Evolutionary conservation across 2,888 invertebrate genomes (phyloP).

Genomic region (Anoncus sp.): DNA sequence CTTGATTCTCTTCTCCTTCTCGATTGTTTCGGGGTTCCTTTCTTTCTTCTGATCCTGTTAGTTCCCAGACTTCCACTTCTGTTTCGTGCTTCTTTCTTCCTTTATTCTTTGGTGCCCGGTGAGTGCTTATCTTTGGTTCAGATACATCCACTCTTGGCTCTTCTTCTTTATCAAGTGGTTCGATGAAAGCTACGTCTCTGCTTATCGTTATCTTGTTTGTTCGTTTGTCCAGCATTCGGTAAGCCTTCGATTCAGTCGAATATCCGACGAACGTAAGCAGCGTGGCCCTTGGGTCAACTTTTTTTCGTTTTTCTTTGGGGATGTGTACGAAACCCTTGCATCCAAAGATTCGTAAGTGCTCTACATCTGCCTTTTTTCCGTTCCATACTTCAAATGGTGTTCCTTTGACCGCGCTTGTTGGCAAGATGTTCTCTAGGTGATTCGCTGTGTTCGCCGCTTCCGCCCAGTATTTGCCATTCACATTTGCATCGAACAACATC

Average conservation of each 20-base stretch:
- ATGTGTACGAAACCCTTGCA: not conserved
- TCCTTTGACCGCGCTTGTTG: not conserved
- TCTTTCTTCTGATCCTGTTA: not conserved
- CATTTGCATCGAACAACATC: not conserved
- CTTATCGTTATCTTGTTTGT: conserved; percentile 59
- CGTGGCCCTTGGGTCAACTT: not conserved
- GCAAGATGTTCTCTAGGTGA: not conserved
- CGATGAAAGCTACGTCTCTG: conserved; percentile 56
- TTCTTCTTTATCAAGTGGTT: not conserved
- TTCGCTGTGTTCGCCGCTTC: not conserved
- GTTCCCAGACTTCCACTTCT: not conserved
- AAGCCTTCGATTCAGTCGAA: conserved; percentile 61
- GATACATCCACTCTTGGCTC: too few relatives aligned
- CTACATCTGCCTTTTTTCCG: conserved; percentile 18
- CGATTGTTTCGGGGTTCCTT: not conserved
- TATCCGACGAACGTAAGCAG: not conserved
- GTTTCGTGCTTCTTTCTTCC: not conserved
- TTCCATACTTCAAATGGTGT: not conserved
- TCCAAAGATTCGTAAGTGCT: not conserved
- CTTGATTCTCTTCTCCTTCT: conserved; percentile 11
- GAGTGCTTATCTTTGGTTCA: too few relatives aligned
- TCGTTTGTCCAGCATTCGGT: conserved; percentile 49
- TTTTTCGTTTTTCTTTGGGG: not conserved
- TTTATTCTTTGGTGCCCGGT: conserved; percentile 5
- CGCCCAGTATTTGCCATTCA: not conserved